phyloP scores from a whole-genome alignment of 2,888 invertebrate species.

The Idaea dimidiata region DNA sequence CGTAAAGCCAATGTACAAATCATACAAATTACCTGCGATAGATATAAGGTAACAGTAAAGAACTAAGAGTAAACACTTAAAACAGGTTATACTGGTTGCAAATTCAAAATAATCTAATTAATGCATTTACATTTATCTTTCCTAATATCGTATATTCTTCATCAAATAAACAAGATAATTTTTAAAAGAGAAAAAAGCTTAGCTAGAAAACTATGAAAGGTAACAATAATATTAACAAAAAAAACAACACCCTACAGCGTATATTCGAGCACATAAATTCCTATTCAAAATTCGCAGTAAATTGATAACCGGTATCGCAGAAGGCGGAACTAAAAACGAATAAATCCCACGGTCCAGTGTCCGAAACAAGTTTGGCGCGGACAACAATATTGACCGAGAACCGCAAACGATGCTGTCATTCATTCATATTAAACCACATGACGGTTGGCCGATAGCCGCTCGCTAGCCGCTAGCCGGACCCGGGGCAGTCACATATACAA shows the following conservation, averaged over 20 bases:
- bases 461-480: not conserved
- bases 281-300: constrained; percentile 23
- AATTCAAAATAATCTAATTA: not conserved
- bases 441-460: constrained; percentile 3
- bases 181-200: not conserved
- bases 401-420: constrained; percentile 28
- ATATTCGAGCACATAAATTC: constrained; percentile 14
- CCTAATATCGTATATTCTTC: not conserved
- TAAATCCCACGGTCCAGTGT: constrained; percentile 56
- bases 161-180: not conserved
- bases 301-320: constrained; percentile 25
- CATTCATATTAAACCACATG: constrained; percentile 26
- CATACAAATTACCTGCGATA: too few relatives aligned
- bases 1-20: too few relatives aligned
- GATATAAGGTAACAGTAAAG: not conserved
- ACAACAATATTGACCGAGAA: constrained; percentile 33
- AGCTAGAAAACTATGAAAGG: not conserved
- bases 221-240: not conserved
- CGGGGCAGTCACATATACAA: not conserved
- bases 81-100: constrained; percentile 11
- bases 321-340: constrained; percentile 58
- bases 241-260: constrained; percentile 7
- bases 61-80: not conserved
- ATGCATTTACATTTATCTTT: not conserved
- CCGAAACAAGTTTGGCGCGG: constrained; percentile 54